A percentile compares a stretch with the other conserved stretches of the same genome.
Conservation (phyloP, 2,888 invertebrate species). For the Eupithecia tripunctaria region DNA sequence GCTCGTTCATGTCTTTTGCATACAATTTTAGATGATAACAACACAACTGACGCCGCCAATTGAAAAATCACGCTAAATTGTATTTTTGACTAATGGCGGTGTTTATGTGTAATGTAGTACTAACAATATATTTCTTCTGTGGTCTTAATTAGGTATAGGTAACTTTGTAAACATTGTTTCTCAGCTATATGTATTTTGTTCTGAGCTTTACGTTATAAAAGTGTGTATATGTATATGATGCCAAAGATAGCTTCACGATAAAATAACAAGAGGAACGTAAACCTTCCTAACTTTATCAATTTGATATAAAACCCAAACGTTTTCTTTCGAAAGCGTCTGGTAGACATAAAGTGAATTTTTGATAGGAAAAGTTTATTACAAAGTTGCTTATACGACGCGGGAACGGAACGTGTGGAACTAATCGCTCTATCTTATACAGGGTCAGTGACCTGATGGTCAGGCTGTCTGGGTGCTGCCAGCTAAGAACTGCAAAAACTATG, state of each 20-base stretch:
- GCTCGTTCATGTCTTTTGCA: slow-evolving; percentile 66
- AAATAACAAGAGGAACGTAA: neutral
- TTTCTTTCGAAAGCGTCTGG: slow-evolving; percentile 24
- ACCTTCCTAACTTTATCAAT: slow-evolving; percentile 10
- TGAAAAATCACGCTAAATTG: neutral
- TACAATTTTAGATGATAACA: slow-evolving; percentile 21
- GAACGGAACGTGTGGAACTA: slow-evolving; percentile 41
- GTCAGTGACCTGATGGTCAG: slow-evolving; percentile 40
- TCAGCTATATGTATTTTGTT: too few relatives aligned
- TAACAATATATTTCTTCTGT: too few relatives aligned
- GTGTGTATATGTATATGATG: too few relatives aligned
- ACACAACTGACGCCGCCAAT: neutral
- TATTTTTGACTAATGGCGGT: neutral
- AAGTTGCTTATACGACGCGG: slow-evolving; percentile 37
- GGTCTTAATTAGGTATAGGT: too few relatives aligned
- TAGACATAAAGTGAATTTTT: slow-evolving; percentile 23
- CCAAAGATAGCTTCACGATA: neutral
- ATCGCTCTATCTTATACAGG: slow-evolving; percentile 37
- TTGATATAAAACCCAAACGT: slow-evolving; percentile 26
- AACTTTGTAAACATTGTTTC: too few relatives aligned
- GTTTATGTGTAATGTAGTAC: neutral
- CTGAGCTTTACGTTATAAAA: neutral
- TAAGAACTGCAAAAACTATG: slow-evolving; percentile 2
- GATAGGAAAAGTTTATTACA: slow-evolving; percentile 41
- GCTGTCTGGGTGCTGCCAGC: slow-evolving; percentile 42